Conservation (phyloP, 2,888 invertebrate genomes). For the Antheraea assamensis region DNA sequence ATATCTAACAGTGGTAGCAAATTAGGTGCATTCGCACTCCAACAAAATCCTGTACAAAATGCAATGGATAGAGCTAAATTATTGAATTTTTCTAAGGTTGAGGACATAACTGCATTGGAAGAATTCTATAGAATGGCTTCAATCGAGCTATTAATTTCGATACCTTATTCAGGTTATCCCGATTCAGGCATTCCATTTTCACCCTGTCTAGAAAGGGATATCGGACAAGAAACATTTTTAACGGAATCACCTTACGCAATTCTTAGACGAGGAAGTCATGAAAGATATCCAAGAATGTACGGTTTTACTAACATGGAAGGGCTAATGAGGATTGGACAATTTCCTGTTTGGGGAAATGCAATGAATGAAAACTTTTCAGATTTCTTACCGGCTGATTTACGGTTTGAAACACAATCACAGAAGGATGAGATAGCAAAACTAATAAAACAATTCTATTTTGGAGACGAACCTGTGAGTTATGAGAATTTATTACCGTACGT, state of each 20-base stretch:
- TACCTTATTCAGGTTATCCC: background rate
- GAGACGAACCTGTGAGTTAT: slow-evolving; percentile 29
- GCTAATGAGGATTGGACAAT: slow-evolving; percentile 29
- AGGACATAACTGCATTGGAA: slow-evolving; percentile 44
- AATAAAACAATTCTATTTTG: slow-evolving; percentile 43
- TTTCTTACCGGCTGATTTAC: slow-evolving; percentile 37
- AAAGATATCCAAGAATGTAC: slow-evolving; percentile 37
- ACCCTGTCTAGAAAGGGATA: slow-evolving; percentile 41
- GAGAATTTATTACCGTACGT: slow-evolving; percentile 29
- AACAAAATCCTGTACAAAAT: slow-evolving; percentile 44
- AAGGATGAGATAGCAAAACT: slow-evolving; percentile 30
- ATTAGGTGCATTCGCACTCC: slow-evolving; percentile 39
- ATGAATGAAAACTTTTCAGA: slow-evolving; percentile 42
- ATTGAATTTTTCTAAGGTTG: slow-evolving; percentile 37
- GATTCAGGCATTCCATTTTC: slow-evolving; percentile 27
- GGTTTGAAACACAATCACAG: slow-evolving; percentile 33
- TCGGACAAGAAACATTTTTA: slow-evolving; percentile 37
- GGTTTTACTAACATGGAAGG: slow-evolving; percentile 54
- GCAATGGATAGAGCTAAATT: slow-evolving; percentile 44
- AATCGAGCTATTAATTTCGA: slow-evolving; percentile 25
- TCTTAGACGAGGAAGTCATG: slow-evolving; percentile 30
- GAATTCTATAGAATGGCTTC: slow-evolving; percentile 46
- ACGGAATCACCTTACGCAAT: slow-evolving; percentile 37
- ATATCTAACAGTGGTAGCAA: slow-evolving; percentile 50
- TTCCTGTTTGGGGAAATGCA: slow-evolving; percentile 33